Base-by-base conservation (phyloP, 2,113 vertebrate species). In the Cygnus buccinator region DNA sequence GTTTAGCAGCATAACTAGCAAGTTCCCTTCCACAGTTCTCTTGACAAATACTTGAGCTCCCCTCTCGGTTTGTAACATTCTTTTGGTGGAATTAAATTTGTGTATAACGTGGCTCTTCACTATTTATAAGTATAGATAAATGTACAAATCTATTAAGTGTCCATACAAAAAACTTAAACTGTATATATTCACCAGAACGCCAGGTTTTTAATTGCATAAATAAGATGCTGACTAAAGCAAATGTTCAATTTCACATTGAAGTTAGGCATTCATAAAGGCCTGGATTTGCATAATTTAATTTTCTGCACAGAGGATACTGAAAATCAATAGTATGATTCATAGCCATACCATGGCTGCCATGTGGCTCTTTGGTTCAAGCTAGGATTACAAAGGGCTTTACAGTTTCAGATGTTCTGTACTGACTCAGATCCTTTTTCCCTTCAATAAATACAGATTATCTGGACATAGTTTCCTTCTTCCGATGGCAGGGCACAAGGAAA, bases 271-370 rank as follows among this genome's bases (percentile, higher is more conserved):
- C 33, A 74, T 96, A 95, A 97, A 98, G 95, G 84, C 96, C 93
- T 93, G 82, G 94, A 97, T 97, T 98, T 98, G 97, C 98, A 98
- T 99, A 99, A 99, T 99, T 99, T 98, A 98, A 99, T 99, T 99
- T 99, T 98, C 97, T 98, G 97, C 98, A 98, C 94, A 97, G 98
- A 98, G 97, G 97, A 97, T 98, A 98, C 98, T 98, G 98, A 98
- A 97, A 99, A 99, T 99, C 98, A 98, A 98, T 98, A 98, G 97
- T 97, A 97, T 98, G 98, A 98, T 99, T 99, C 98, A 98, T 98
- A 98, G 97, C 97, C 97, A 95, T 96, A 97, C 97, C 91, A 89
- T 96, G 97, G 92, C 94, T 96, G 96, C 97, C 93, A 76, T 90
- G 97, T 98, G 89, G 93, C 97, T 97, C 98, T 97, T 96, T 93